A percentile compares a stretch with the other conserved stretches of the same genome.
Evolutionary conservation across 1,140 invertebrate genomes (phyloP).

Genomic region (Trachymyrmex septentrionalis): DNA sequence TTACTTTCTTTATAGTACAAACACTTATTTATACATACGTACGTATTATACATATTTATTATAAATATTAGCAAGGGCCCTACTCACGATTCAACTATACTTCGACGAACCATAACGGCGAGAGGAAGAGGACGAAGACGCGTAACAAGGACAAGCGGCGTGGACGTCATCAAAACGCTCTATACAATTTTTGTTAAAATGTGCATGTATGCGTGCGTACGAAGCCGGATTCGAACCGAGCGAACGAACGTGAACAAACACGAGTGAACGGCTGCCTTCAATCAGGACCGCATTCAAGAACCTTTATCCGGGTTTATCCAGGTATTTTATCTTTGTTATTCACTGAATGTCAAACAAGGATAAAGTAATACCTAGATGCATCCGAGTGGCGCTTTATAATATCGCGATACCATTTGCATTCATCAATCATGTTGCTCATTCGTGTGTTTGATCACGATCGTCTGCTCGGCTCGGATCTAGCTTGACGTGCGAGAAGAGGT

Average conservation of each 20-base stretch:
- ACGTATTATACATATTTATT: conserved; percentile 82
- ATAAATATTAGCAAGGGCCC: conserved; percentile 84
- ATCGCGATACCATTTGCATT: neutral
- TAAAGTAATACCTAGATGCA: too few species aligned
- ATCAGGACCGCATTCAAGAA: neutral
- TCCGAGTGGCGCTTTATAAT: neutral
- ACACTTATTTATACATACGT: conserved; percentile 83
- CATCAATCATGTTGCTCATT: neutral
- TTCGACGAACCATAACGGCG: conserved; percentile 70
- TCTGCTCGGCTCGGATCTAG: neutral
- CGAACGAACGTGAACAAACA: neutral
- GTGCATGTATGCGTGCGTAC: conserved; percentile 35
- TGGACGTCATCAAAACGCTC: conserved; percentile 44
- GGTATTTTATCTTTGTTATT: too few species aligned
- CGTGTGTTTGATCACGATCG: neutral
- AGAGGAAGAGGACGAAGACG: conserved; percentile 32
- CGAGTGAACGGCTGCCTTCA: neutral
- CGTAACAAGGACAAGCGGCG: conserved; percentile 36
- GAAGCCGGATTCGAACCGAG: neutral
- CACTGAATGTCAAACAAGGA: too few species aligned
- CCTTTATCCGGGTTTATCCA: too few species aligned
- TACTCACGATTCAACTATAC: conserved; percentile 87
- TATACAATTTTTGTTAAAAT: conserved; percentile 68
- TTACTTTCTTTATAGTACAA: conserved; percentile 85
- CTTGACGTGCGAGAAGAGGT: conserved; percentile 24